Evolutionary conservation across 2,113 vertebrate species (phyloP), one percentile per base, ranked within the genome.

Genomic region (Vimba vimba): DNA sequence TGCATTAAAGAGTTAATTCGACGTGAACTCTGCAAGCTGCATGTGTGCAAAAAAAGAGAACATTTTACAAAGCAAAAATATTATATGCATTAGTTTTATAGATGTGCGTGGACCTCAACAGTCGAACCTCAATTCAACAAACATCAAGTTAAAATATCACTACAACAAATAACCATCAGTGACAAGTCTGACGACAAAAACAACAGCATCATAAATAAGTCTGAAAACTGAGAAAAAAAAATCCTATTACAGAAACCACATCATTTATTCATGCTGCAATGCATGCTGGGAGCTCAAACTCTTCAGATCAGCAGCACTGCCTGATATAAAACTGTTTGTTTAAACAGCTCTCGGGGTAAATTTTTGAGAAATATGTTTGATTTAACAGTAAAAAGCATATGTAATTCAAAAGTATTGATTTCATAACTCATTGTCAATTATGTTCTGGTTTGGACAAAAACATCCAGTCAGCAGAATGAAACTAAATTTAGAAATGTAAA

Each of bases 341-440:
- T 47, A 47, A 43, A 25, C 43, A 47, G 13, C 2, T 50, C 71
- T 50, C 55, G 21, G 39, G 39, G 69, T 73, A 8, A 1, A 71
- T 71, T 74, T 74, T 13, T 15, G 21, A 23, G 36, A 23, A 43
- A 73, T 39, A 69, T 21, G 33, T 69, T 69, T 2, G 0, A 23
- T 71, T 17, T 33, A 33, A 17, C 64, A 15, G 13, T 68, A 9
- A 57, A 57, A 57, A 57, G 55, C 21, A 57, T 89, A 9, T 23
- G 68, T 12, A 10, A n/a, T 43, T 43, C 9, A 10, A 71, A 71
- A 93, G 93, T 94, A 94, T 90, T 83, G 86, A 94, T 92, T 92
- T 93, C 93, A 93, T 93, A 91, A 91, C 92, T 86, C 89, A 93
- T 86, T 91, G 87, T 91, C 88, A 74, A 90, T 91, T 83, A 88